Evolutionary conservation across 2,888 invertebrate genomes (phyloP), one percentile per base, ranked within the genome.

Genomic region (Acleris emargana): DNA sequence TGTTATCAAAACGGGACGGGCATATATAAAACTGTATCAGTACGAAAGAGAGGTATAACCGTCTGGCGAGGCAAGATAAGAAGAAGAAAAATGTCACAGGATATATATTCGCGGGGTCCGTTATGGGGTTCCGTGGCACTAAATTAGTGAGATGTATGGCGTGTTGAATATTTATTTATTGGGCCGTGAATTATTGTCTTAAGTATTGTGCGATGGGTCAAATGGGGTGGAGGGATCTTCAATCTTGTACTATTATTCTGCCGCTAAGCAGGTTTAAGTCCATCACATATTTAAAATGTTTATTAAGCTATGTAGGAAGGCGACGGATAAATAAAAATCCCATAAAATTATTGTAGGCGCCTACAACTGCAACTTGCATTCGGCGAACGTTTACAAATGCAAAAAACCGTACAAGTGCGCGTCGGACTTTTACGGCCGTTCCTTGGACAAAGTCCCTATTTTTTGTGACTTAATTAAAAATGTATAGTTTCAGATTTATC

Each of bases 91-190:
- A 92, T 91, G 91, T 90, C 90, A 80, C 82, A 72, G 81, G 88
- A 89, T 91, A 89, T 90, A 88, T 89, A 88, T 88, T 81, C 84
- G 76, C 79, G 73, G 87, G 87, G 83, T 78, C 73, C 80, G 88
- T 89, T 89, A 89, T 85, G 82, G 90, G 89, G 88, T 86, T 81
- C 84, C 79, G 85, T 77, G 80, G 85, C 82, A 86, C 84, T 91
- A 90, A 91, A 91, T 91, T 91, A 91, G 91, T 91, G 84, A 90
- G 91, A 91, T 86, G 80, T 90, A 91, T 88, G 82, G 83, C 76
- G 78, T 76, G 87, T 87, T 91, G 90, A 90, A 91, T 91, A 91
- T 91, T 88, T 91, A 91, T 91, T 86, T 89, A 84, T 83, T 79
- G 82, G 76, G 69, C 67, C 70, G 82, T 86, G 79, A 88, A 81